Evolutionary conservation across 2,888 invertebrate genomes (phyloP).

Genomic region (Drosophila helvetica): DNA sequence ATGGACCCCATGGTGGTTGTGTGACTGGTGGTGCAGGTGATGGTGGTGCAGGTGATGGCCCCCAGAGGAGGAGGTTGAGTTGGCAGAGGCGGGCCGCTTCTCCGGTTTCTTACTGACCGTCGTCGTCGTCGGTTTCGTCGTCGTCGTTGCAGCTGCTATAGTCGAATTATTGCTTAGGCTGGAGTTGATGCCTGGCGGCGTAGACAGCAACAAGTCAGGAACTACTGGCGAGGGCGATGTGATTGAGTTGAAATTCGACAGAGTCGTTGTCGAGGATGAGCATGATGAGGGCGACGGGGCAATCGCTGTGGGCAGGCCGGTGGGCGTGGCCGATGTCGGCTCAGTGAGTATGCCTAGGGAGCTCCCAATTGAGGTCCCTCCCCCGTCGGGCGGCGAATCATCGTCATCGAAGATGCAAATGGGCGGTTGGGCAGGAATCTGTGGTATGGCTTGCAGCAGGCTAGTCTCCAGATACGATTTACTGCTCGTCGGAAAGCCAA

Average conservation of each 20-base stretch:
- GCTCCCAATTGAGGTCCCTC: conserved; percentile 17
- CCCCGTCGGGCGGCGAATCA: conserved; percentile 80
- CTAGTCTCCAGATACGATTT: conserved; percentile 80
- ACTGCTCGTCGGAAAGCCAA: conserved; percentile 71
- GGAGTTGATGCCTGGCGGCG: conserved; percentile 79
- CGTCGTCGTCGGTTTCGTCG: conserved; percentile 40
- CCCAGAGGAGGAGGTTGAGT: conserved; percentile 48
- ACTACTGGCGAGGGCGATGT: conserved; percentile 83
- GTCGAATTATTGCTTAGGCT: conserved; percentile 54
- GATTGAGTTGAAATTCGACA: conserved; percentile 83
- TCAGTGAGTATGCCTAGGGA: conserved; percentile 71
- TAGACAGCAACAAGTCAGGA: conserved; percentile 82
- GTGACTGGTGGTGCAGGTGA: conserved; percentile 56
- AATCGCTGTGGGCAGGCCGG: conserved; percentile 61
- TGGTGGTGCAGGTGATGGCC: conserved; percentile 58
- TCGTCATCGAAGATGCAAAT: conserved; percentile 84
- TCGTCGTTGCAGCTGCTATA: conserved; percentile 36
- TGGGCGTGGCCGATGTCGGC: conserved; percentile 48
- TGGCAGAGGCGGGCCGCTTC: conserved; percentile 55
- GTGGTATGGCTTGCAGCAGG: conserved; percentile 82
- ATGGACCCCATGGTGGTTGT: conserved; percentile 63
- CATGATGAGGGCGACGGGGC: conserved; percentile 73
- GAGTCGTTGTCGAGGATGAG: conserved; percentile 75
- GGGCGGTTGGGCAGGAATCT: conserved; percentile 83
- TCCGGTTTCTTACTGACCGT: conserved; percentile 57